Percentiles rank a stretch among this genome's conserved stretches.
These are phyloP conservation scores for Drosophila lacteicornis DNA, from an alignment of 1,140 invertebrate species.

Conservation along the genomic window DNA sequence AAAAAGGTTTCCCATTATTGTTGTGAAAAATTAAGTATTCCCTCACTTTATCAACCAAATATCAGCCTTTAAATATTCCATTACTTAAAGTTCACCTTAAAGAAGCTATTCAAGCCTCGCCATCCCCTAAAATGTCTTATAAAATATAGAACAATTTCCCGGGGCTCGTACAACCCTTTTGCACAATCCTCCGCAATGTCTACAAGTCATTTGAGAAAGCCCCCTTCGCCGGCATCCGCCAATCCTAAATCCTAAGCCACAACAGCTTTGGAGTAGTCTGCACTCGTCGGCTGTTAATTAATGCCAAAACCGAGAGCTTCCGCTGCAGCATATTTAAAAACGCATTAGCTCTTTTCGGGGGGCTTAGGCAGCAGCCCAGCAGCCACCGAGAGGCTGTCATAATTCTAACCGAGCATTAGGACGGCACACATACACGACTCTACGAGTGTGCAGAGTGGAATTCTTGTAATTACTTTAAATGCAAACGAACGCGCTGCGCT, in stretches of 20 bases:
- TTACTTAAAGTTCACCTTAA: background rate
- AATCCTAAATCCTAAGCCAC: slow-evolving; percentile 33
- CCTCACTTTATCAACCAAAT: background rate
- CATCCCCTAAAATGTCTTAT: background rate
- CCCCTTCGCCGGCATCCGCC: slow-evolving; percentile 2
- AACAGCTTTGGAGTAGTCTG: slow-evolving; percentile 30
- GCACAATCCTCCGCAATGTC: slow-evolving; percentile 12
- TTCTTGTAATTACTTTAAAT: slow-evolving; percentile 74
- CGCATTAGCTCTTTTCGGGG: slow-evolving; percentile 66
- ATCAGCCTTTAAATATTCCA: background rate
- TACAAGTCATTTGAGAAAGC: slow-evolving; percentile 28
- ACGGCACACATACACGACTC: slow-evolving; percentile 11
- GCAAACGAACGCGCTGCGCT: slow-evolving; percentile 35
- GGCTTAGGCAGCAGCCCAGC: slow-evolving; percentile 17
- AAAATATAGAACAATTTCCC: slow-evolving; percentile 6
- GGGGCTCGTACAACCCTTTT: slow-evolving; percentile 2
- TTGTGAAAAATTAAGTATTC: too few species aligned
- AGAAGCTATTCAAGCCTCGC: background rate
- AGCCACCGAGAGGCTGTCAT: slow-evolving; percentile 46
- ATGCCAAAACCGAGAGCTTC: slow-evolving; percentile 61
- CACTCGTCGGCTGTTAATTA: slow-evolving; percentile 67
- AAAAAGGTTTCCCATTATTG: too few species aligned
- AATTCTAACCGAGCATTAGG: slow-evolving; percentile 49
- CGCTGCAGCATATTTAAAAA: slow-evolving; percentile 81
- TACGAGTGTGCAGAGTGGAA: slow-evolving; percentile 17